phyloP scores from a whole-genome alignment of 2,797 vertebrate genomes.

The Geotria australis region DNA sequence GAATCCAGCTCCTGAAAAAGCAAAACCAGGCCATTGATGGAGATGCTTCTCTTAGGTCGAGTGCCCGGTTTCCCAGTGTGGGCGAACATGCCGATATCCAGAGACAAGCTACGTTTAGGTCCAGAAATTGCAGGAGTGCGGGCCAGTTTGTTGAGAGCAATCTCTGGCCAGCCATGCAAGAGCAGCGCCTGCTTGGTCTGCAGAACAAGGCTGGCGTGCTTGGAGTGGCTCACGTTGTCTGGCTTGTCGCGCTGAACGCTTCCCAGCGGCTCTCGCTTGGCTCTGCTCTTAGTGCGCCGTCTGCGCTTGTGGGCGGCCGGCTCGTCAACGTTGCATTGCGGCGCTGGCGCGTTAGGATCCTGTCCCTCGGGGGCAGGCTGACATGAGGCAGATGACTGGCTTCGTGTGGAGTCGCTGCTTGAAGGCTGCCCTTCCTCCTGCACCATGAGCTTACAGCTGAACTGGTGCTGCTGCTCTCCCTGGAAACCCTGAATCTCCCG shows the following conservation, averaged over 20 bases:
- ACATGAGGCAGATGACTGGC: not conserved
- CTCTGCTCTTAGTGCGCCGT: too few relatives aligned
- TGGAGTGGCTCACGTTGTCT: too few relatives aligned
- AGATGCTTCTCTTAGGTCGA: conserved; percentile 96
- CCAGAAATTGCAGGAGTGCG: not conserved
- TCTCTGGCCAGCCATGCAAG: not conserved
- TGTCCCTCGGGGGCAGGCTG: not conserved
- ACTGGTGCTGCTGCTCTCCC: not conserved
- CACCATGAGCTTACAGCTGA: not conserved
- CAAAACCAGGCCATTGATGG: conserved; percentile 81
- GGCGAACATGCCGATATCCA: not conserved
- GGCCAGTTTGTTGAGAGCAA: not conserved
- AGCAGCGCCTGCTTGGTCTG: too few relatives aligned
- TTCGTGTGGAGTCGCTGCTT: not conserved
- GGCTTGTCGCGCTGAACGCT: too few relatives aligned
- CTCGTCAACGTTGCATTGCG: too few relatives aligned
- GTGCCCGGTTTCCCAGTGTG: conserved; percentile 71
- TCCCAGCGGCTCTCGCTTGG: too few relatives aligned
- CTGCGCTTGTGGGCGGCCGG: too few relatives aligned
- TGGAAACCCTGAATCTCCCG: not conserved
- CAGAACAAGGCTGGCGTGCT: too few relatives aligned
- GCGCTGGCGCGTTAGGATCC: too few relatives aligned
- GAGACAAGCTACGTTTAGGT: not conserved
- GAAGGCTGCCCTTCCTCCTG: not conserved
- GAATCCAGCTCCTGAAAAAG: conserved; percentile 29